These are phyloP conservation scores for Cyprinella venusta DNA, from an alignment of 2,797 vertebrate genomes.

Conservation along the genomic window DNA sequence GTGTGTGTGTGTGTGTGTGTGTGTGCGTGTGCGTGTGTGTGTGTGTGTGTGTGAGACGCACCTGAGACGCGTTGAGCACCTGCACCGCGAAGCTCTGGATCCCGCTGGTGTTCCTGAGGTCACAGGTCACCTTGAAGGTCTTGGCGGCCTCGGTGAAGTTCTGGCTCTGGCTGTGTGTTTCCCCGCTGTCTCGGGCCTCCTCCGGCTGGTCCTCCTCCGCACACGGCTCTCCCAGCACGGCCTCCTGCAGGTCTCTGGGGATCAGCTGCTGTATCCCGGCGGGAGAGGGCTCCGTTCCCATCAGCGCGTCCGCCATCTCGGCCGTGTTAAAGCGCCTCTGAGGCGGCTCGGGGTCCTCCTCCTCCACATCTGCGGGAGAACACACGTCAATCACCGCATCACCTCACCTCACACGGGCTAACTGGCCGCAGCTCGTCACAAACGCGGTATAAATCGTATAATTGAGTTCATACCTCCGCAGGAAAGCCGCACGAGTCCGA, in stretches of 20 bases:
- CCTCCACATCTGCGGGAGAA: background rate
- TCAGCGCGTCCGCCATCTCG: constrained; percentile 85
- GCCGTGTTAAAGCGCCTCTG: constrained; percentile 81
- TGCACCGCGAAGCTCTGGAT: constrained; percentile 79
- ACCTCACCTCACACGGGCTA: background rate
- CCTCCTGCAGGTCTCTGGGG: constrained; percentile 73
- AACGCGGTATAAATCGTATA: background rate
- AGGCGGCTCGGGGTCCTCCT: constrained; percentile 33
- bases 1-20: too few relatives aligned
- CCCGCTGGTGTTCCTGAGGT: constrained; percentile 84
- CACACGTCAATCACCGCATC: background rate
- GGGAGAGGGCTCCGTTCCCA: constrained; percentile 68
- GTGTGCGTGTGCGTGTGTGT: too few relatives aligned
- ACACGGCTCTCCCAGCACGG: constrained; percentile 66
- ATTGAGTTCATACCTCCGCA: background rate
- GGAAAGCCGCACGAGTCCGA: background rate
- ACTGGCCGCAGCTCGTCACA: background rate
- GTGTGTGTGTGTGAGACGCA: too few relatives aligned
- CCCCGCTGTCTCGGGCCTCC: too few relatives aligned
- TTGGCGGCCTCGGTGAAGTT: constrained; percentile 85
- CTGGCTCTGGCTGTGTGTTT: constrained; percentile 57
- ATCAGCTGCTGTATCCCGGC: constrained; percentile 78
- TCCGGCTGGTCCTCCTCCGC: constrained; percentile 57
- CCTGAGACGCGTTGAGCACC: constrained; percentile 86
- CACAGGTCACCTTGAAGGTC: constrained; percentile 91